Evolutionary conservation across 1,140 invertebrate species (phyloP).

Genomic region (Rhagoletis zephyria): DNA sequence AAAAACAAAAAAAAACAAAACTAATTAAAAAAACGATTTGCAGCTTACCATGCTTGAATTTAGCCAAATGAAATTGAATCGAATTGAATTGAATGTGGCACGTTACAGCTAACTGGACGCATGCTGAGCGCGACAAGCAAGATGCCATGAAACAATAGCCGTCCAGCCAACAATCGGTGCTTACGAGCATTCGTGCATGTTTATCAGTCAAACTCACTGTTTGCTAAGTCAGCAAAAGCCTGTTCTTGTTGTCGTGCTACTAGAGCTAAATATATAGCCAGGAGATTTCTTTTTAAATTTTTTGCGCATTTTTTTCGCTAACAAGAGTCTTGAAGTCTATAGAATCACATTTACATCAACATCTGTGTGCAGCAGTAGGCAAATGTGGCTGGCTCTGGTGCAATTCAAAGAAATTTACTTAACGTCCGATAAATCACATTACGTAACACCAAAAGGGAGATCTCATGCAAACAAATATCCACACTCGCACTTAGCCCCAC

Average conservation of each 20-base stretch:
- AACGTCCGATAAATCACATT: slow-evolving; percentile 34
- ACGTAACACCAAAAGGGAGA: not conserved
- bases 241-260: not conserved
- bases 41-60: not conserved
- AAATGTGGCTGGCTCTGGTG: not conserved
- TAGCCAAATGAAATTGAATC: slow-evolving; percentile 6
- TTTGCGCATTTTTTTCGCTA: not conserved
- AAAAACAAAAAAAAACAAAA: not conserved
- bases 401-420: slow-evolving; percentile 27
- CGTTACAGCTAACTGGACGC: not conserved
- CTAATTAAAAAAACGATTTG: not conserved
- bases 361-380: not conserved
- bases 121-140: not conserved
- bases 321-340: not conserved
- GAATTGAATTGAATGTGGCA: not conserved
- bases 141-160: slow-evolving; percentile 13
- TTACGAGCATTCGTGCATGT: not conserved
- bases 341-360: not conserved
- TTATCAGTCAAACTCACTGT: not conserved
- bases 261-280: too few species aligned
- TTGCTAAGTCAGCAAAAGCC: not conserved
- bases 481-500: not conserved
- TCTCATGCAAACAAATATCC: not conserved
- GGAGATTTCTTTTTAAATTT: not conserved
- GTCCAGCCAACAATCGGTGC: not conserved